These are phyloP conservation scores for Nematopogon swammerdamellus DNA, from an alignment of 2,888 invertebrate species.

Conservation along the genomic window DNA sequence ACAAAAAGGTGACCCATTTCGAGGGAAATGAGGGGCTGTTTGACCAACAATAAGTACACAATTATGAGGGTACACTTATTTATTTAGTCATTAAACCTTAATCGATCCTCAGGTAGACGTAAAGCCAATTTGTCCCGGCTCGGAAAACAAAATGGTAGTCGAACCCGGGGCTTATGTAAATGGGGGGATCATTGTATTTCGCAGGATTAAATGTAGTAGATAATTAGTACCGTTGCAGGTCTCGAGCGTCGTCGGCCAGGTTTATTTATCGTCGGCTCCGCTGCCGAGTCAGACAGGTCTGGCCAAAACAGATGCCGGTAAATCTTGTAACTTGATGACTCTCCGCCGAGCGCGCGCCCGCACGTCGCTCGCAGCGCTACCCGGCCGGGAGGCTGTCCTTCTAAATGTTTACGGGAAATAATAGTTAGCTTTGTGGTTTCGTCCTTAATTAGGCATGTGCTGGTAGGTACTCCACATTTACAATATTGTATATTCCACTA, in stretches of 20 bases:
- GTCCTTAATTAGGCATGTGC: no score
- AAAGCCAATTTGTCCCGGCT: background rate
- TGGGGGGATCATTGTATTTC: background rate
- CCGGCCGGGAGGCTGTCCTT: no score
- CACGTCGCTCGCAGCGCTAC: background rate
- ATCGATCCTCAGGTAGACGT: background rate
- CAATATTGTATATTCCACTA: no score
- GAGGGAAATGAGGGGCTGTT: no score
- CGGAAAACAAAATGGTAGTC: background rate
- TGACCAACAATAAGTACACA: no score
- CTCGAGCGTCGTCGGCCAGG: background rate
- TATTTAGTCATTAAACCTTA: background rate
- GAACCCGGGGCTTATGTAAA: background rate
- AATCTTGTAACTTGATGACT: background rate
- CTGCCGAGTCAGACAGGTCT: background rate
- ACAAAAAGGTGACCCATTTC: no score
- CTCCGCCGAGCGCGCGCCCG: background rate
- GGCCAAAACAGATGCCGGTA: background rate
- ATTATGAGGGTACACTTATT: background rate
- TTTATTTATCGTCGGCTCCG: background rate
- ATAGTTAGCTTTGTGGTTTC: no score
- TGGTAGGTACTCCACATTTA: no score
- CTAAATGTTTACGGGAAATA: no score
- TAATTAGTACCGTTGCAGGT: background rate
- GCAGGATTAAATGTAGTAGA: background rate